Base-by-base conservation (phyloP, 2,888 invertebrate genomes). In the Sisyra terminalis region DNA sequence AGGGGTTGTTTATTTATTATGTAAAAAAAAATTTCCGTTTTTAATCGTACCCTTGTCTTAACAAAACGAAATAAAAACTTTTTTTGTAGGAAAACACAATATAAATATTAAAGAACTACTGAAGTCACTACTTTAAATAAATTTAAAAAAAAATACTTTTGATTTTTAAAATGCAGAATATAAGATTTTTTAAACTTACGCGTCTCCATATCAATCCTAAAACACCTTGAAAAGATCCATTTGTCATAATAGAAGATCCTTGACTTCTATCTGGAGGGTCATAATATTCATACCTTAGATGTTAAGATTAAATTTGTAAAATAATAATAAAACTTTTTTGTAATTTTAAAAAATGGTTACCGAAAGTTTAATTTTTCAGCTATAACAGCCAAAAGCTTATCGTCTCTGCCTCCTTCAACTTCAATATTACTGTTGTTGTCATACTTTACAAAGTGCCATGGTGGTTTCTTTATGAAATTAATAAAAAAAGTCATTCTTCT, bases 261-360 rank as follows among this genome's bases (percentile, higher is more conserved):
- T 82, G 80, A 31, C 75, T 79, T 40, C 78, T 65, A 45, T 81
- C 80, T 1, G 78, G 78, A 3, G 82, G 80, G 53, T 83, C 81
- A 50, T 78, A 73, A 52, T 82, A 83, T 44, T 66, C 61, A 52
- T 73, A 79, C 47, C 75, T 77, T 51, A 35, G 53, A 54, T 18
- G 37, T 15, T 15, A 11, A 17, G 14, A 39, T 13, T 31, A 18
- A 14, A 18, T 31, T n/a, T n/a, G n/a, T n/a, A n/a, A n/a, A n/a
- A n/a, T n/a, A n/a, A n/a, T n/a, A n/a, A n/a, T n/a, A n/a, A n/a
- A n/a, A n/a, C n/a, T n/a, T n/a, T n/a, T n/a, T n/a, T 13, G 9
- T 32, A 13, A 13, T 32, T 32, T 14, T 14, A 6, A 14, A n/a
- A 32, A 14, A 32, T 6, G 34, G n/a, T 9, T 58, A 75, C 69